These are phyloP conservation scores for Theonella swinhoei DNA, from an alignment of 37 sponge, comb jelly and placozoan species.

Conservation along the genomic window DNA sequence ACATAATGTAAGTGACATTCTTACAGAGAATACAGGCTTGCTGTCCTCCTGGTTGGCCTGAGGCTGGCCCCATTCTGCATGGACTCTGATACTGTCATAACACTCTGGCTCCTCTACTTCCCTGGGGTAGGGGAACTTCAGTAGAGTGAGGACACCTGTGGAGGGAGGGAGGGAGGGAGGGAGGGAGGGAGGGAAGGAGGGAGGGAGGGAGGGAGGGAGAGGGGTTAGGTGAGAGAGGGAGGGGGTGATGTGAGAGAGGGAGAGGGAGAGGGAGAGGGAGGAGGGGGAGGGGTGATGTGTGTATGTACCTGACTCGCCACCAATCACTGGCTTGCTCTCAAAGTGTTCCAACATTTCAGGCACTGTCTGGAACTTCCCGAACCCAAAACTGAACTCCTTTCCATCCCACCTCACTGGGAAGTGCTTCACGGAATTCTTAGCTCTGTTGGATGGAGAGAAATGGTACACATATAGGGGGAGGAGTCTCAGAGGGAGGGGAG, in stretches of 20 bases:
- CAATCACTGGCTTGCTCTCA: slow-evolving; percentile 82
- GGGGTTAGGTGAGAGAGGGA: neutral
- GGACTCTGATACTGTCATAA: slow-evolving; percentile 56
- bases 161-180: slow-evolving; percentile 11
- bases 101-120: slow-evolving; percentile 46
- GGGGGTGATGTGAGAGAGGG: neutral
- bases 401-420: slow-evolving; percentile 84
- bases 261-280: neutral
- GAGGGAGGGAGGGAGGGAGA: neutral
- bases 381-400: slow-evolving; percentile 74
- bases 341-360: slow-evolving; percentile 80
- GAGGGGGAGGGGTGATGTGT: too few species aligned
- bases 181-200: slow-evolving; percentile 24
- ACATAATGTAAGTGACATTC: too few species aligned
- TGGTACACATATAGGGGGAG: too few species aligned
- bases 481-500: neutral
- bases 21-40: neutral
- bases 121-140: slow-evolving; percentile 75
- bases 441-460: neutral
- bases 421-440: slow-evolving; percentile 84
- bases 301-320: slow-evolving; percentile 75
- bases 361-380: slow-evolving; percentile 71
- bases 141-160: slow-evolving; percentile 53
- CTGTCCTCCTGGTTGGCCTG: neutral
- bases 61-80: slow-evolving; percentile 57